Evolutionary conservation across 2,113 vertebrate genomes (phyloP).

Genomic region (Petroica traversi): DNA sequence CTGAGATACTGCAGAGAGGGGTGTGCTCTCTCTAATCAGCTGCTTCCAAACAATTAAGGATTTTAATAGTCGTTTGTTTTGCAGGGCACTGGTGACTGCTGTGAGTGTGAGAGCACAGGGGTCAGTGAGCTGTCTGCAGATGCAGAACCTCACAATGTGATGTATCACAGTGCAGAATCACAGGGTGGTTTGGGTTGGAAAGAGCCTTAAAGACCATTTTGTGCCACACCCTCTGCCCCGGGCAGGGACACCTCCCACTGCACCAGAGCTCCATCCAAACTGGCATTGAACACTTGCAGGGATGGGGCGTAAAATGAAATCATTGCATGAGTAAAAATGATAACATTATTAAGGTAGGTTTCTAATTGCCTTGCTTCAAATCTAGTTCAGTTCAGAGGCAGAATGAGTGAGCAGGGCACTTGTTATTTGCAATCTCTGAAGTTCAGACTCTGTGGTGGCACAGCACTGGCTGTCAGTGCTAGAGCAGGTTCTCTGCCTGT

Average conservation of each 20-base stretch:
- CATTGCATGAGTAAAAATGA: neutral
- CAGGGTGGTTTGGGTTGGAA: neutral
- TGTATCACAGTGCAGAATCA: no score
- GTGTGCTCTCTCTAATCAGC: neutral
- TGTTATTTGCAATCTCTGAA: neutral
- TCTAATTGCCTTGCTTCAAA: neutral
- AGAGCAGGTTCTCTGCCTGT: neutral
- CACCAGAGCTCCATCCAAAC: neutral
- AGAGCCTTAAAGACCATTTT: neutral
- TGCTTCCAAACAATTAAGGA: constrained; percentile 6
- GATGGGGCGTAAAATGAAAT: neutral
- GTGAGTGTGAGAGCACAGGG: neutral
- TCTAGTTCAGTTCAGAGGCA: neutral
- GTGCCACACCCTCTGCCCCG: neutral
- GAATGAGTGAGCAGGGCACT: no score
- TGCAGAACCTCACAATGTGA: neutral
- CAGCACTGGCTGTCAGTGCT: neutral
- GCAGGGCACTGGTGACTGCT: neutral
- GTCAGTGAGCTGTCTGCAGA: neutral
- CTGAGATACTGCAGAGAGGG: neutral
- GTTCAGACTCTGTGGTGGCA: neutral
- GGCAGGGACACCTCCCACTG: neutral
- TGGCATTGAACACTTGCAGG: neutral
- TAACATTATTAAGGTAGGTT: neutral
- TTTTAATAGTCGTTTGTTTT: neutral